Evolutionary conservation across 2,888 invertebrate species (phyloP), one percentile per base, ranked within the genome.

Genomic region (Mimas tiliae): DNA sequence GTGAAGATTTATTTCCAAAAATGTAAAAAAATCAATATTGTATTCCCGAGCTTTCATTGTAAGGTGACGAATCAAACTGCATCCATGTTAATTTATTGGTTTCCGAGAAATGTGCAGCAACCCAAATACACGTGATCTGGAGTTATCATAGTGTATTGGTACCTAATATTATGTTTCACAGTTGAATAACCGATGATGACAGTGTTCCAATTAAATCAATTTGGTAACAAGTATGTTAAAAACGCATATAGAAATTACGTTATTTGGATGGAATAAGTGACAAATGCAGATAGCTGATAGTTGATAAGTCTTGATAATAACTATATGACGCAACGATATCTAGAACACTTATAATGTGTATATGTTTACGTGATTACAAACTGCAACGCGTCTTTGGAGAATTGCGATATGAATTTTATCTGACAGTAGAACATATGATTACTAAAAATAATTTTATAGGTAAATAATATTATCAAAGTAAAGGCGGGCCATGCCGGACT

Each of bases 281-380:
- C 38, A 12, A 58, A 58, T 58, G 58, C 38, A 42, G 34, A 51
- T 55, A 64, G 19, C 63, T 50, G 27, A 48, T 55, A 64, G 19
- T 63, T 42, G 38, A 48, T 65, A 65, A 50, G 8, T 9, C 19
- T 19, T 19, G 42, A 65, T 50, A 45, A 45, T 45, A 19, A 45
- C 9, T 50, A 38, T 53, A 50, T 45, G 50, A 67, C 21, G 58
- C 12, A 42, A 42, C 19, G 21, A 38, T 38, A 38, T 19, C 38
- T 58, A 42, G 42, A 42, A 21, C 42, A 58, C 12, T 11, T 14
- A 14, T 45, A 1, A 9, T n/a, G 11, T n/a, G 55, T 55, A 42
- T 12, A 42, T 42, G 12, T 6, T 16, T 42, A 58, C 12, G 6
- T 19, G n/a, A 42, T 38, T 38, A 7, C 19, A 38, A 12, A 58